A percentile compares a stretch with the other conserved stretches of the same genome.
phyloP scores from a whole-genome alignment of 2,113 vertebrate genomes.

The Urocolius indicus region DNA sequence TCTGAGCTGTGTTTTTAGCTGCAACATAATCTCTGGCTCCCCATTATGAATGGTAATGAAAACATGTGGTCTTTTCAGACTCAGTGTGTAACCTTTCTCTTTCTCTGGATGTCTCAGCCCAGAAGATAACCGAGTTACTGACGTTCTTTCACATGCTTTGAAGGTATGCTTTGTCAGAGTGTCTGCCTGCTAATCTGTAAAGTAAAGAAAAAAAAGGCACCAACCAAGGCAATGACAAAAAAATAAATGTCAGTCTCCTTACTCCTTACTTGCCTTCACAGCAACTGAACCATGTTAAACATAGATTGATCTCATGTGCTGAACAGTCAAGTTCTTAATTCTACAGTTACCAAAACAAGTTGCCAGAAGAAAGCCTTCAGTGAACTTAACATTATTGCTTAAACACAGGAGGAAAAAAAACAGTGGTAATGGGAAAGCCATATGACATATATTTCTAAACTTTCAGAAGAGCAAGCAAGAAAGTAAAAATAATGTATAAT shows the following conservation, averaged over 20 bases:
- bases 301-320: not conserved
- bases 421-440: not conserved
- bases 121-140: not conserved
- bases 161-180: not conserved
- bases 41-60: constrained; percentile 34
- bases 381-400: not conserved
- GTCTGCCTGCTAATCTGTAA: not conserved
- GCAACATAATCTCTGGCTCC: constrained; percentile 48
- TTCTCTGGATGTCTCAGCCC: not conserved
- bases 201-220: not conserved
- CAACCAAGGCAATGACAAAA: not conserved
- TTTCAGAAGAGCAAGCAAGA: not conserved
- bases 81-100: not conserved
- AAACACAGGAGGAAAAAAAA: not conserved
- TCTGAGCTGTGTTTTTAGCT: constrained; percentile 57
- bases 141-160: not conserved
- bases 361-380: not conserved
- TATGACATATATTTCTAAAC: not conserved
- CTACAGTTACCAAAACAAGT: not conserved
- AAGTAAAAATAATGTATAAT: constrained; percentile 7
- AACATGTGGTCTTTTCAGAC: not conserved
- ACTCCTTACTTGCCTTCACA: not conserved
- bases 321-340: not conserved
- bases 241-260: not conserved
- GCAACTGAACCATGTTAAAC: not conserved